These are phyloP conservation scores for Caenorhabditis sp. DNA, from an alignment of 2,888 invertebrate species.

Conservation along the genomic window DNA sequence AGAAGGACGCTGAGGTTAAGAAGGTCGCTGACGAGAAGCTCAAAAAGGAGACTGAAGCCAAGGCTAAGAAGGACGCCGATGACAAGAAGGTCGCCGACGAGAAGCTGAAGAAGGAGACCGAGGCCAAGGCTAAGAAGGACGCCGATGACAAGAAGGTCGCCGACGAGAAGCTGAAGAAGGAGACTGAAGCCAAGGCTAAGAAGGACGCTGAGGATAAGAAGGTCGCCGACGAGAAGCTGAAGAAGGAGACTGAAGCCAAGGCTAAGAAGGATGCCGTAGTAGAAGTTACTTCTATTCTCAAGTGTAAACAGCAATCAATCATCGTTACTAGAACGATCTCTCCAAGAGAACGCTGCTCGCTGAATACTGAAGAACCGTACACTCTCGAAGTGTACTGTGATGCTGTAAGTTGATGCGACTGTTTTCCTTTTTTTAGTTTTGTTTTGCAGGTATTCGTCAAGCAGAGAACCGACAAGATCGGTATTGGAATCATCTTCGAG, in stretches of 20 bases:
- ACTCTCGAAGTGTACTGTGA: constrained; percentile 54
- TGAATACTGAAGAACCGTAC: constrained; percentile 43
- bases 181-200: constrained; percentile 9
- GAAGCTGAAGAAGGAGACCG: no score
- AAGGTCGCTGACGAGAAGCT: no score
- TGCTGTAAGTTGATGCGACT: constrained; percentile 41
- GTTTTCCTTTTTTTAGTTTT: neutral
- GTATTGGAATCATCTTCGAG: constrained; percentile 72
- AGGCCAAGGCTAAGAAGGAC: constrained; percentile 14
- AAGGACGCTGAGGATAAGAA: constrained; percentile 17
- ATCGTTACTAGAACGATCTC: constrained; percentile 26
- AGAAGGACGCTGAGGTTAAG: no score
- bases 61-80: no score
- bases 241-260: no score
- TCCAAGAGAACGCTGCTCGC: constrained; percentile 6
- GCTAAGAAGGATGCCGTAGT: constrained; percentile 7
- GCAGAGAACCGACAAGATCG: constrained; percentile 69
- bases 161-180: constrained; percentile 22
- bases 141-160: no score
- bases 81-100: no score
- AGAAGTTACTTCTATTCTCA: constrained; percentile 1
- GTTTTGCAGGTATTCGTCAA: constrained; percentile 61
- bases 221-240: constrained; percentile 12
- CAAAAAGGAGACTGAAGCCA: no score
- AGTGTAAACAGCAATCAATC: constrained; percentile 33